These are phyloP conservation scores for Molorchus minor DNA, from an alignment of 2,888 invertebrate species.

Conservation along the genomic window DNA sequence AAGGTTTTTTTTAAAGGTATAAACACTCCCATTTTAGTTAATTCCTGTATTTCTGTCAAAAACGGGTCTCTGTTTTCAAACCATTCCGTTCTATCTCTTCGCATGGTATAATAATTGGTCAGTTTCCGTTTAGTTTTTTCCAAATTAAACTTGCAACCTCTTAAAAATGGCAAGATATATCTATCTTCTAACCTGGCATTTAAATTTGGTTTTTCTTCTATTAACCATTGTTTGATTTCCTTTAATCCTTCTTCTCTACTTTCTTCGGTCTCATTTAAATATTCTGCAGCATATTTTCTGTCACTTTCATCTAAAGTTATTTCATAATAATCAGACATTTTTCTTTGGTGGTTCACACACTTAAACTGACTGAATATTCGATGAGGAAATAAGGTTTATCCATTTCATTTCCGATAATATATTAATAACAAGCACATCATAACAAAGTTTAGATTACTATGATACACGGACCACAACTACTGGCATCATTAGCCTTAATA, in stretches of 20 bases:
- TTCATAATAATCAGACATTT: slow-evolving; percentile 9
- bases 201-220: slow-evolving; percentile 60
- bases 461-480: too few relatives aligned
- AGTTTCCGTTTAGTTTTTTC: slow-evolving; percentile 69
- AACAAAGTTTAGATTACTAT: too few relatives aligned
- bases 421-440: too few relatives aligned
- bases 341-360: not conserved
- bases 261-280: slow-evolving; percentile 55
- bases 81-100: slow-evolving; percentile 68
- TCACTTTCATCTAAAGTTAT: not conserved
- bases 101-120: slow-evolving; percentile 67
- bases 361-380: too few relatives aligned
- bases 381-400: too few relatives aligned
- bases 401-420: too few relatives aligned
- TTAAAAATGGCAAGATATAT: slow-evolving; percentile 67
- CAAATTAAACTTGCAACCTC: slow-evolving; percentile 70
- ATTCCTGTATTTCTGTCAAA: slow-evolving; percentile 66
- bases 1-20: slow-evolving; percentile 64
- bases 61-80: slow-evolving; percentile 69
- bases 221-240: slow-evolving; percentile 63
- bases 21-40: slow-evolving; percentile 68
- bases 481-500: too few relatives aligned
- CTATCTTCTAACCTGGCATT: slow-evolving; percentile 63
- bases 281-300: slow-evolving; percentile 31
- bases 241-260: slow-evolving; percentile 49